phyloP scores from a whole-genome alignment of 2,113 vertebrate genomes.

The Hiodon tergisus region DNA sequence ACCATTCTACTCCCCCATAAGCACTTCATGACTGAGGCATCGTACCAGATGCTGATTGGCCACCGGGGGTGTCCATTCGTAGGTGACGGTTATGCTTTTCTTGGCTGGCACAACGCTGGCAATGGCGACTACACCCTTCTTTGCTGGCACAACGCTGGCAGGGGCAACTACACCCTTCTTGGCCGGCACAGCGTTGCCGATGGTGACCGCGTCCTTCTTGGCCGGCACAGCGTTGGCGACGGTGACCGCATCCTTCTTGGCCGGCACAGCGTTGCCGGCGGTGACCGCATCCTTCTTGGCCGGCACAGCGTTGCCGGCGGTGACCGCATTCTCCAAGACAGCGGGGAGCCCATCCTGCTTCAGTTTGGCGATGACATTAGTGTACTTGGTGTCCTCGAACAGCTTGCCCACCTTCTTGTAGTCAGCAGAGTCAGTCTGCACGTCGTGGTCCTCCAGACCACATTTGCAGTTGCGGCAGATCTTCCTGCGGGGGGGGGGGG shows the following conservation, averaged over 20 bases:
- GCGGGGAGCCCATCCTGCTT: conserved; percentile 80
- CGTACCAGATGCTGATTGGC: conserved; percentile 85
- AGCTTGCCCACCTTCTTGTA: conserved; percentile 92
- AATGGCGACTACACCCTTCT: too few species aligned
- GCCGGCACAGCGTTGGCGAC: too few species aligned
- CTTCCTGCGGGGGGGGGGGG: conserved; percentile 68
- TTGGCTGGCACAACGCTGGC: too few species aligned
- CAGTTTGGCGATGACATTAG: conserved; percentile 86
- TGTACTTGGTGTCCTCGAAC: conserved; percentile 95
- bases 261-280: too few species aligned
- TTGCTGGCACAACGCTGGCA: too few species aligned
- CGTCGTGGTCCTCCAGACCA: conserved; percentile 85
- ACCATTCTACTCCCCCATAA: too few species aligned
- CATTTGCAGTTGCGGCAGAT: conserved; percentile 97
- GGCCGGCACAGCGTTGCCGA: too few species aligned
- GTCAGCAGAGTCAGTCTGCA: conserved; percentile 78
- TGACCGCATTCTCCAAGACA: conserved; percentile 79
- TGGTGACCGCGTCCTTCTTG: too few species aligned
- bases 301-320: conserved; percentile 44
- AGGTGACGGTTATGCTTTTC: conserved; percentile 71
- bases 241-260: too few species aligned
- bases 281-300: too few species aligned
- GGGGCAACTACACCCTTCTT: too few species aligned
- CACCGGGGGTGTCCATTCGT: conserved; percentile 93
- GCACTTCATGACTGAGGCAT: background rate